Evolutionary conservation across 2,113 vertebrate genomes (phyloP).

Genomic region (Campylorhamphus procurvoides): DNA sequence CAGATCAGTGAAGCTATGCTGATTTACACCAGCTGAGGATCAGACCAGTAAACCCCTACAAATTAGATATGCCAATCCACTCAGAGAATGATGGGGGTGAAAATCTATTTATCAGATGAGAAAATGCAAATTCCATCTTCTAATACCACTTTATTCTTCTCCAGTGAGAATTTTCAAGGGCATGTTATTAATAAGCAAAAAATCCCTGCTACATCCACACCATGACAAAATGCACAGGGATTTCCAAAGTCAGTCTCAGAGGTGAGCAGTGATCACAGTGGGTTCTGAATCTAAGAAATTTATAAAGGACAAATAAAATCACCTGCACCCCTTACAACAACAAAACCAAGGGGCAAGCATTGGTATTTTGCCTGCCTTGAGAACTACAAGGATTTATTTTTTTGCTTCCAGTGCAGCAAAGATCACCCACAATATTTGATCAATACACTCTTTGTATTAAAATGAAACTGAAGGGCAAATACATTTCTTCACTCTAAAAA

Average conservation of each 20-base stretch:
- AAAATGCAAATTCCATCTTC: neutral
- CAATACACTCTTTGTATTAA: neutral
- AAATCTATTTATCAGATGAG: neutral
- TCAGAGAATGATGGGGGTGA: neutral
- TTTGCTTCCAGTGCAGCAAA: neutral
- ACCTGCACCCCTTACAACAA: neutral
- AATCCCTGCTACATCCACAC: neutral
- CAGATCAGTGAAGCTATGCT: neutral
- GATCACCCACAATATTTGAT: neutral
- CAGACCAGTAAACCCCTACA: neutral
- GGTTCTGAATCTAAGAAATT: neutral
- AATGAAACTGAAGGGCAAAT: neutral
- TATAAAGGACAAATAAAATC: neutral
- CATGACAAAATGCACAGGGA: fast-evolving
- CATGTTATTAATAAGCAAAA: neutral
- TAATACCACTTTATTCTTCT: neutral
- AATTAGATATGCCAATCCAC: neutral
- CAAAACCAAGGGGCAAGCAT: neutral
- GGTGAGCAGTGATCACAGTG: neutral
- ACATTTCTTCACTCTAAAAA: neutral
- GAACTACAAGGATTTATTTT: neutral
- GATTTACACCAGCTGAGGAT: neutral
- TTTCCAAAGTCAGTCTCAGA: neutral
- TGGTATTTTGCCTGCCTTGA: neutral
- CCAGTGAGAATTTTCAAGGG: neutral